phyloP scores from a whole-genome alignment of 2,888 invertebrate genomes.

The Seladonia tumulorum region DNA sequence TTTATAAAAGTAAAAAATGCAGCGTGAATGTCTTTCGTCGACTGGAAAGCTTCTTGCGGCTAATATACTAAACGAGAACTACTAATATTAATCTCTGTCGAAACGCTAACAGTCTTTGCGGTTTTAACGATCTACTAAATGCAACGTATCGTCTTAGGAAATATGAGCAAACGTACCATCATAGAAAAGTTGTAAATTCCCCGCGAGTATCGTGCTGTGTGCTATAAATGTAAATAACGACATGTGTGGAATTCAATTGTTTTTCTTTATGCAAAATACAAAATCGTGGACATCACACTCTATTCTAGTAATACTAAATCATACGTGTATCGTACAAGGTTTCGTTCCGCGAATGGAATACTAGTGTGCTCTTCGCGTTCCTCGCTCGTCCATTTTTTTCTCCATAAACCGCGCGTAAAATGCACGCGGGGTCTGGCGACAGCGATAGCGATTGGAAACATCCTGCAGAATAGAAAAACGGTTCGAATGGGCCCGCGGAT shows the following conservation, averaged over 20 bases:
- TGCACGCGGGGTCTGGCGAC: background rate
- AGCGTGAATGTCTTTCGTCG: background rate
- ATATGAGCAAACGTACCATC: background rate
- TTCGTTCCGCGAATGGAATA: background rate
- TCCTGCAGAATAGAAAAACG: background rate
- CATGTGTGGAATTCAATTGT: background rate
- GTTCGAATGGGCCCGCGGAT: background rate
- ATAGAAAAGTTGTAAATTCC: conserved; percentile 6
- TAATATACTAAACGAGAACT: background rate
- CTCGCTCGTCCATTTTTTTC: background rate
- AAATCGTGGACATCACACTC: background rate
- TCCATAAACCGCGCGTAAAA: background rate
- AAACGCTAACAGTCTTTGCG: background rate
- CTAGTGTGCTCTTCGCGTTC: no score
- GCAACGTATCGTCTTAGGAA: background rate
- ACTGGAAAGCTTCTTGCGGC: background rate
- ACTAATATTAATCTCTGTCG: background rate
- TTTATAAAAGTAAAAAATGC: conserved; percentile 2
- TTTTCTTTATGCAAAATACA: conserved; percentile 1
- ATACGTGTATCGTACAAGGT: background rate
- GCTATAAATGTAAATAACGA: conserved; percentile 3
- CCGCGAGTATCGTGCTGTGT: background rate
- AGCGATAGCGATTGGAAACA: background rate
- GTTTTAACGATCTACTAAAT: background rate
- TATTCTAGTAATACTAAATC: conserved; percentile 2